These are phyloP conservation scores for Pterocles burchelli DNA, from an alignment of 2,113 vertebrate species.

Conservation along the genomic window DNA sequence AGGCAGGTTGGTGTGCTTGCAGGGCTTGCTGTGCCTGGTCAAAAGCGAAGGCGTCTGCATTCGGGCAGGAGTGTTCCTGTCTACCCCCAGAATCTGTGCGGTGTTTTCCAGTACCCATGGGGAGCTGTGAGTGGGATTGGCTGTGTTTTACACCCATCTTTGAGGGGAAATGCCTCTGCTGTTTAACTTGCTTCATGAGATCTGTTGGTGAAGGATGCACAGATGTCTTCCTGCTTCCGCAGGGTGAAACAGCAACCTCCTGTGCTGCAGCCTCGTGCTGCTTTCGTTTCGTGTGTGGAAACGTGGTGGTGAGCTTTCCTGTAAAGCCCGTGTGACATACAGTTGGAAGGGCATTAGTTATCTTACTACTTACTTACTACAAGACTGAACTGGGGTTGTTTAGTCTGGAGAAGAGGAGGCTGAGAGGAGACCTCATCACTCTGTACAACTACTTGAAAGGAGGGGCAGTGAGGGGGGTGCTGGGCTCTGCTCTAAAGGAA, in stretches of 20 bases:
- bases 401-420: no score
- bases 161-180: neutral
- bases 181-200: neutral
- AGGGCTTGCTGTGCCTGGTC: neutral
- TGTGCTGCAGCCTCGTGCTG: neutral
- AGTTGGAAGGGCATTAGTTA: neutral
- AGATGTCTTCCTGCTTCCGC: neutral
- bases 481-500: no score
- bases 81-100: neutral
- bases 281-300: neutral
- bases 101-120: neutral
- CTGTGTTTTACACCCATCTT: neutral
- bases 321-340: neutral
- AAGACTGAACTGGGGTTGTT: no score
- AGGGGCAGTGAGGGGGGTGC: no score
- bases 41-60: neutral
- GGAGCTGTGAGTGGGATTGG: neutral
- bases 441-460: no score
- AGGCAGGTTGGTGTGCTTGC: neutral
- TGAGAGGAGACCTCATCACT: no score
- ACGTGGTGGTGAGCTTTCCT: neutral
- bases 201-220: neutral
- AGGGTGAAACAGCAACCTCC: neutral
- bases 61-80: neutral
- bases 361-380: neutral